Evolutionary conservation across 2,888 invertebrate genomes (phyloP), one percentile per base, ranked within the genome.

Genomic region (Dolomedes plantarius): DNA sequence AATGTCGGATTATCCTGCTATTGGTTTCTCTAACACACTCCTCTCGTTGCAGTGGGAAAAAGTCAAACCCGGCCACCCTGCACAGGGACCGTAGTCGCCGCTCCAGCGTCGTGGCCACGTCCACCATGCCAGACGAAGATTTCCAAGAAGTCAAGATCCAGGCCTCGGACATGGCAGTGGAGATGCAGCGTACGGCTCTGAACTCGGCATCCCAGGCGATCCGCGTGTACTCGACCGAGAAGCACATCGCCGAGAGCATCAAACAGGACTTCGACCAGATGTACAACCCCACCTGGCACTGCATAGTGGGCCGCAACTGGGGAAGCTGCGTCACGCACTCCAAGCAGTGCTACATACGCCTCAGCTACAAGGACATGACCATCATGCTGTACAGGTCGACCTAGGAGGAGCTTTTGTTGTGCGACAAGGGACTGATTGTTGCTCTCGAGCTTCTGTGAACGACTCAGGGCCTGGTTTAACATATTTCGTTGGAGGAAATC

Each of bases 221-320:
- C 16, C 80, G 86, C 16, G 50, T 89, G 11, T 89, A 89, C 28
- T 88, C 88, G 7, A 89, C 89, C 0, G 89, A 89, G 75, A 89
- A 89, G 31, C 89, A 89, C 39, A 89, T 89, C 1, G 89, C 90
- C 0, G 89, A 89, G 64, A 89, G 88, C 75, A 88, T 90, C 64
- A 90, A 90, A 73, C 89, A 90, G 71, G 89, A 89, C 72, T 90
- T 90, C 68, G 89, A 89, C 78, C 87, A 88, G 28, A n/a, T 88
- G 32, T 89, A 89, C 72, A 71, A 86, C 9, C 89, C 90, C 13
- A 90, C 89, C 9, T 90, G 90, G 90, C 90, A 90, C 71, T 90
- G 90, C 76, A 89, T 90, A 9, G 90, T 89, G 7, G 90, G 90
- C 2, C 39, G 89, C 46, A 90, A 90, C 62, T 90, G 89, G 89